Conservation (phyloP, 2,888 invertebrate species). For the Agrilus cyanescens region DNA sequence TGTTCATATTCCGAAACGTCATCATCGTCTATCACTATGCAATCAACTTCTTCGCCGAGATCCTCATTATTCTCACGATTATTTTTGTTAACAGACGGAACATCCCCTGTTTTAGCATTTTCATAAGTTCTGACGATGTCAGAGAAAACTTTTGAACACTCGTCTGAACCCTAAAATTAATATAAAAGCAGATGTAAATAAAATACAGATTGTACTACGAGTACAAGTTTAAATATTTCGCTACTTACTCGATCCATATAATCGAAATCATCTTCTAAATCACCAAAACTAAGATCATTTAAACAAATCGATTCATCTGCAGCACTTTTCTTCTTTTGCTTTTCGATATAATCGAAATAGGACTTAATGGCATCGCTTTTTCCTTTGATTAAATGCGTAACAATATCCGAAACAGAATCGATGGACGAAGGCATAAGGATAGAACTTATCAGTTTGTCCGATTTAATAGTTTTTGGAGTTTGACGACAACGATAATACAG, state of each 20-base stretch:
- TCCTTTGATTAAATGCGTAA: conserved; percentile 13
- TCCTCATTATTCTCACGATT: conserved; percentile 7
- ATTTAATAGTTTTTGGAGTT: conserved; percentile 16
- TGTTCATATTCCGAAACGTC: conserved; percentile 8
- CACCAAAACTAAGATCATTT: too few species aligned
- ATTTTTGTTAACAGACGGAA: neutral
- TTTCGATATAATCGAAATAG: conserved; percentile 20
- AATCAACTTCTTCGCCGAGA: conserved; percentile 15
- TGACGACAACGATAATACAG: conserved; percentile 19
- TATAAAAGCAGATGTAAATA: too few species aligned
- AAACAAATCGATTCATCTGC: neutral
- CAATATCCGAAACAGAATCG: conserved; percentile 12
- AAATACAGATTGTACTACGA: too few species aligned
- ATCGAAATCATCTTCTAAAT: too few species aligned
- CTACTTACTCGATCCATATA: conserved; percentile 1
- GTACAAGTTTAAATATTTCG: too few species aligned
- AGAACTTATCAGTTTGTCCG: conserved; percentile 16
- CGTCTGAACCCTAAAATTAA: too few species aligned
- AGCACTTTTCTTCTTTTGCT: conserved; percentile 8
- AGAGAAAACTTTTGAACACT: too few species aligned
- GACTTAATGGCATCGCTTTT: conserved; percentile 6
- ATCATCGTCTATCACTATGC: conserved; percentile 7
- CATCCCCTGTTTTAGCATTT: neutral
- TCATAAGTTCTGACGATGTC: too few species aligned
- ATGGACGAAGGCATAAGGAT: conserved; percentile 16